phyloP scores from a whole-genome alignment of 2,797 vertebrate genomes.

The Smutsia gigantea region DNA sequence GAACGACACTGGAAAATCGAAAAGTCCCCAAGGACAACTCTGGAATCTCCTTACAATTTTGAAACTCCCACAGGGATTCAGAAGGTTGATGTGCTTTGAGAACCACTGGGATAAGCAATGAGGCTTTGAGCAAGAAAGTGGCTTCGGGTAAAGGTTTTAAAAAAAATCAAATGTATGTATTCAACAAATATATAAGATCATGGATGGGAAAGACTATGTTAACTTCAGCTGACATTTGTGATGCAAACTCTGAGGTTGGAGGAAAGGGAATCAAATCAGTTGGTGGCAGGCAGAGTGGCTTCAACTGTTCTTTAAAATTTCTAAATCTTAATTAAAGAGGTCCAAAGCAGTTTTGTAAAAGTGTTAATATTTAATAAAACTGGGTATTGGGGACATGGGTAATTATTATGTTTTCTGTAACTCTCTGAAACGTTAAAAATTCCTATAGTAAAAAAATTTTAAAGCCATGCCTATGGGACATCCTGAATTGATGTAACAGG shows the following conservation, averaged over 20 bases:
- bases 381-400: background rate
- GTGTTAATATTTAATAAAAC: background rate
- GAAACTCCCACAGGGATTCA: background rate
- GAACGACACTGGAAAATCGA: background rate
- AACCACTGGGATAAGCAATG: no score
- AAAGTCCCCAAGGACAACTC: background rate
- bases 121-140: background rate
- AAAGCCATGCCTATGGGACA: background rate
- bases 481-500: background rate
- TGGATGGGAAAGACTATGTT: background rate
- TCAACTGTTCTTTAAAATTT: background rate
- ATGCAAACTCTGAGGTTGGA: background rate
- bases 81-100: background rate
- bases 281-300: background rate
- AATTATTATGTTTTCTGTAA: background rate
- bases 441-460: background rate
- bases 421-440: background rate
- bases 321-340: background rate
- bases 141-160: background rate
- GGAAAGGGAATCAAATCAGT: background rate
- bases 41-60: background rate
- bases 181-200: background rate
- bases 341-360: background rate
- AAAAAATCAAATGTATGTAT: background rate
- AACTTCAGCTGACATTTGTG: background rate